phyloP scores from a whole-genome alignment of 2,113 vertebrate species.

The Phylloscopus whistleri region DNA sequence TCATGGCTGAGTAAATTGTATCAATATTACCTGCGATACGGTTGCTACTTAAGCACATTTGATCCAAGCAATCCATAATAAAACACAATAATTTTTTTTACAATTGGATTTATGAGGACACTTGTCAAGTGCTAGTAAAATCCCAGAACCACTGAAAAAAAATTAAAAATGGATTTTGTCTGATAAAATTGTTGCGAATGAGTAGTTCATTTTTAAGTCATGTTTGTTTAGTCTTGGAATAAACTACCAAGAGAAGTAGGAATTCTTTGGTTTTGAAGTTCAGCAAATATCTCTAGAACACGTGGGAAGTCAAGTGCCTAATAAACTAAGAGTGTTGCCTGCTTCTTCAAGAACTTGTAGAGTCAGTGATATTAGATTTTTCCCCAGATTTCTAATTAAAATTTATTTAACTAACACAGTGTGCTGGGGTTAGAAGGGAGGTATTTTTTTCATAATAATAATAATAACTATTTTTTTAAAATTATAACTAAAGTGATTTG shows the following conservation, averaged over 20 bases:
- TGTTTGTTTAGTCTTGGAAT: not conserved
- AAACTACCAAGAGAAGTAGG: not conserved
- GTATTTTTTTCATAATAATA: rapidly evolving
- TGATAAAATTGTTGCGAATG: not conserved
- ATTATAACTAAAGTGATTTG: not conserved
- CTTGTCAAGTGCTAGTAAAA: not conserved
- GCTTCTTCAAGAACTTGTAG: not conserved
- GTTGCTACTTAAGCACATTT: not conserved
- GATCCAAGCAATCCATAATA: not conserved
- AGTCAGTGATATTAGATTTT: not conserved
- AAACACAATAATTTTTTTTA: not conserved
- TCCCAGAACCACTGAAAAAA: not conserved
- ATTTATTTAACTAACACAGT: not conserved
- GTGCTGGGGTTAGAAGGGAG: not conserved
- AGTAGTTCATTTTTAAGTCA: not conserved
- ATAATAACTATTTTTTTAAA: not conserved
- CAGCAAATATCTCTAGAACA: not conserved
- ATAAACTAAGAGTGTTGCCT: not conserved
- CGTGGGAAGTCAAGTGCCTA: not conserved
- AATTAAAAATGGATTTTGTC: not conserved
- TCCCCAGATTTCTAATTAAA: not conserved
- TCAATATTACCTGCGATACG: not conserved
- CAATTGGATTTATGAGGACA: not conserved
- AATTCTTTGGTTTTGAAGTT: not conserved
- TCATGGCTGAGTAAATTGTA: not conserved